Base-by-base conservation (phyloP, 2,888 invertebrate species). In the Leptothorax acervorum region DNA sequence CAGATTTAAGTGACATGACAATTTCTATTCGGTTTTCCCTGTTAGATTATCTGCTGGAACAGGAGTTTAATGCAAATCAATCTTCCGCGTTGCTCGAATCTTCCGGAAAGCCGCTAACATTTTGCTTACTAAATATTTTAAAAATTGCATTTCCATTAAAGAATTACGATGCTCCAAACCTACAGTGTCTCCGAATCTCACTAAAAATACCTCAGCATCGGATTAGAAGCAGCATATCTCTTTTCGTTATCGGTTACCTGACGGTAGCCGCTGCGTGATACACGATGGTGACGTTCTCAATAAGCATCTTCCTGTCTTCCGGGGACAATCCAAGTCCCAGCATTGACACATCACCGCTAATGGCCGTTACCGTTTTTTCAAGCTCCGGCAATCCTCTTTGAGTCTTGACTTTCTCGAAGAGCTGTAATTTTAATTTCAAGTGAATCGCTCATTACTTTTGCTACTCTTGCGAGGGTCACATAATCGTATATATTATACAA, bases 201-300 rank as follows among this genome's bases (percentile, higher is more conserved):
- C 5, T 11, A 15, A 57, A 55, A 5, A 23, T 39, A 8, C n/a
- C 5, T 53, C 3, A 35, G 28, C 18, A 23, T 45, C 12, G 18
- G 6, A 18, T 31, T 60, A n/a, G 9, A 31, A 3, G 12, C 9
- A 42, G 42, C 35, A 39, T 62, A 9, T 57, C 35, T 45, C 35
- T 35, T 39, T 45, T 57, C 8, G 11, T 31, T 53, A 55, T 55
- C 63, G 3, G 70, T 51, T 86, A 95, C 94, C 95, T 93, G 83
- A 95, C 97, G 71, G 94, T 94, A 4, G 95, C 95, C 28, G 95
- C 95, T 35, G 89, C 96, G 93, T 99, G 99, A 93, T 98, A 97
- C n/a, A 99, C 97, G 57, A 99, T 96, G 75, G 97, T 95, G 0
- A 98, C 97, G 85, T 97, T 96, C 0, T 97, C 96, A 31, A 95